Evolutionary conservation across 2,113 vertebrate genomes (phyloP), one percentile per base, ranked within the genome.

Genomic region (Tragelaphus scriptus): DNA sequence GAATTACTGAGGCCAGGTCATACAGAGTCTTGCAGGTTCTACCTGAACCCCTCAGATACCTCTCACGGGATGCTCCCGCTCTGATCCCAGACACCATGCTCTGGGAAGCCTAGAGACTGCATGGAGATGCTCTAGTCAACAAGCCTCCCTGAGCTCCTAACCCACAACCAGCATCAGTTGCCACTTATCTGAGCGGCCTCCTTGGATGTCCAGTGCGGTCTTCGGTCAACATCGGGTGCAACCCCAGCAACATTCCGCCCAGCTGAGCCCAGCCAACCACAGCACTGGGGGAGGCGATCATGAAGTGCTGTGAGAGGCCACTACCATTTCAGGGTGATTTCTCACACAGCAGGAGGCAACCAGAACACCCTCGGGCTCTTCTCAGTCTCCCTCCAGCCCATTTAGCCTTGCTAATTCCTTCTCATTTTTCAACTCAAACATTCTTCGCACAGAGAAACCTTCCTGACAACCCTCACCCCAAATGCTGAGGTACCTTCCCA

Each of bases 381-480:
- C 77, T 82, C 7, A 44, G 10, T 71, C 16, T 23, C 3, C n/a
- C n/a, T 65, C 10, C 25, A 23, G 23, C 3, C 44, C 44, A 12
- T 19, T 71, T 2, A 53, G 6, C 4, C 40, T 7, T 90, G 3
- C 32, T 17, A 61, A 79, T 68, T 65, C 51, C 77, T 95, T 90
- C 88, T 71, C 59, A 59, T 71, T 91, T 44, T 94, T 84, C 56
- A 88, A 6, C 28, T 82, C 77, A 87, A 53, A 61, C 13, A 17
- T 25, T 10, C 56, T 17, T 80, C 51, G 3, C 16, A 17, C 7
- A 23, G 25, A 44, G 68, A 7, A 1, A 44, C 23, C 49, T 49
- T 75, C 59, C 63, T 56, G 14, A 49, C 6, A 55, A 32, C 9
- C 21, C 56, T 87, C 30, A 59, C 1, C 28, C 17, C 5, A 56